Evolutionary conservation across 2,797 vertebrate genomes (phyloP).

Genomic region (Neosilurus hyrtlii): DNA sequence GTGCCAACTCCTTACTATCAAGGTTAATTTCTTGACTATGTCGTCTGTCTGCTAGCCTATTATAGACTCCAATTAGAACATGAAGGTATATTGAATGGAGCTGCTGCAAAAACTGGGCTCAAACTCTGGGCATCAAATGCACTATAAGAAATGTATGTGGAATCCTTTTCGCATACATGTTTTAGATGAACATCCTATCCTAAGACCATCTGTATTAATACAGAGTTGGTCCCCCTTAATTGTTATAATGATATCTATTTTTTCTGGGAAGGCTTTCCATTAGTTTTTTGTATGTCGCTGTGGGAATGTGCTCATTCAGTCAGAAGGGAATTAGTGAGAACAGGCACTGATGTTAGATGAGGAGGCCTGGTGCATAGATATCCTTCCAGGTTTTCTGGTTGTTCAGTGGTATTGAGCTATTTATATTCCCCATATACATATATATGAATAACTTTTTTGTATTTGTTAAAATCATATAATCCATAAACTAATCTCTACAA

Average conservation of each 20-base stretch:
- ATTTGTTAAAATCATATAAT: conserved; percentile 95
- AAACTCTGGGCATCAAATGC: not conserved
- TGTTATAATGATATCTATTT: not conserved
- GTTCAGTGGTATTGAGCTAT: not conserved
- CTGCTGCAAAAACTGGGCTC: not conserved
- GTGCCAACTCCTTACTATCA: conserved; percentile 58
- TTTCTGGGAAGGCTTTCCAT: not conserved
- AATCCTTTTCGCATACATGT: not conserved
- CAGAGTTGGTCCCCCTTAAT: not conserved
- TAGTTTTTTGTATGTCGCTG: not conserved
- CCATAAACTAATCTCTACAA: conserved; percentile 99
- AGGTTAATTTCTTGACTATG: conserved; percentile 68
- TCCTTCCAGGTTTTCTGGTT: not conserved
- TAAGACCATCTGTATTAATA: not conserved
- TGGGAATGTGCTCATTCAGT: not conserved
- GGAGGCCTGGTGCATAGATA: not conserved
- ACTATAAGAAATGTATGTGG: not conserved
- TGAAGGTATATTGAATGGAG: conserved; percentile 23
- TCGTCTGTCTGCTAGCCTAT: conserved; percentile 33
- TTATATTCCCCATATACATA: conserved; percentile 43
- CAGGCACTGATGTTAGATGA: not conserved
- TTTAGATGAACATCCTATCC: not conserved
- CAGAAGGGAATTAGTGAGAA: not conserved
- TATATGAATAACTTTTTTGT: conserved; percentile 70
- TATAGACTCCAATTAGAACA: conserved; percentile 36